Base-by-base conservation (phyloP, 2,888 invertebrate species). In the Myopa tessellatipennis region DNA sequence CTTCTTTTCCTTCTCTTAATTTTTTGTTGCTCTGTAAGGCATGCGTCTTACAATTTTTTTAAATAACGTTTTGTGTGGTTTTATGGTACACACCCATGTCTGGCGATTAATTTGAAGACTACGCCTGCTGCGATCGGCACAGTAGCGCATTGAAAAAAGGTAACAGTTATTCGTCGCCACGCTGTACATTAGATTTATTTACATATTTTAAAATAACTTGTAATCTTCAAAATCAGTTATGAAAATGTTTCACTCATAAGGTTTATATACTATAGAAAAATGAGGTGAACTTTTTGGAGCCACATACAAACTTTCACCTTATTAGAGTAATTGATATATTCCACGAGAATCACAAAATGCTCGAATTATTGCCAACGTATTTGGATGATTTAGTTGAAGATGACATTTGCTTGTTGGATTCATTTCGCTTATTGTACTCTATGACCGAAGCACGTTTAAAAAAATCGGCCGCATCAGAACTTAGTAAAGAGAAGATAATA, bases 381-480 rank as follows among this genome's bases (percentile, higher is more conserved):
- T 16, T 81, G 18, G 68, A 80, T 72, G 80, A 81, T 63, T 67
- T 81, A 55, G 67, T 58, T 12, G 18, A 70, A 0, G 76, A 71
- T 45, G 80, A 81, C 55, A 81, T 81, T 77, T 76, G 76, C 10
- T 65, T 84, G n/a, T 38, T 84, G 45, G 76, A 81, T 2, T 40
- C 80, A 10, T 82, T 84, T 63, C 71, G 80, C 34, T 55, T 82
- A 5, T 61, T 83, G 50, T 77, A 79, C 50, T 77, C 55, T 12
- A 80, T 83, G 36, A 79, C 82, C 6, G 80, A 82, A 26, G 75
- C 80, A n/a, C 80, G 82, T 12, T 71, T 84, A 6, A 80, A 79
- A n/a, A 83, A 82, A 52, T 81, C 82, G 0, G 84, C 83, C 0
- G 73, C 80, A 50, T 78, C 80, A 2, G 83, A 83, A 78, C 71